phyloP scores from a whole-genome alignment of 2,113 vertebrate species.

The Tichodroma muraria region DNA sequence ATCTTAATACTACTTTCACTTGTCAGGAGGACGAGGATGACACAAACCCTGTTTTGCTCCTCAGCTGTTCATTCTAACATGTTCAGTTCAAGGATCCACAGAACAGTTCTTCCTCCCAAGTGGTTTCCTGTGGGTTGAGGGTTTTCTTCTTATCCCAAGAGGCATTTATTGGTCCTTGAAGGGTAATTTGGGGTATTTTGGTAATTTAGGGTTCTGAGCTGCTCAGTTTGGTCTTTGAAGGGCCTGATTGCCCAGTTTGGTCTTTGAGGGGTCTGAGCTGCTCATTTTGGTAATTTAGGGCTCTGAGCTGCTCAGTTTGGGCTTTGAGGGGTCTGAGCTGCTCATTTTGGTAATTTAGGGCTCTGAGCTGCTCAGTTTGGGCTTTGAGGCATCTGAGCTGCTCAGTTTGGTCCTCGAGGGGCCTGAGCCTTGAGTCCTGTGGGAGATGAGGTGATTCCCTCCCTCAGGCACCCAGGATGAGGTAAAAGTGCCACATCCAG shows the following conservation, averaged over 20 bases:
- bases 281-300: background rate
- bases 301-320: background rate
- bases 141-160: background rate
- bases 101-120: background rate
- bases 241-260: background rate
- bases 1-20: no score
- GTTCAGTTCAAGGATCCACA: background rate
- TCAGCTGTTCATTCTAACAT: fast-evolving
- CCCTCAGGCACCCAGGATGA: background rate
- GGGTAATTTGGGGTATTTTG: no score
- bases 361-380: background rate
- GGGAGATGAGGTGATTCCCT: background rate
- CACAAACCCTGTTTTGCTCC: background rate
- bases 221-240: background rate
- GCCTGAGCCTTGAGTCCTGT: fast-evolving
- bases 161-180: background rate
- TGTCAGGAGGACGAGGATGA: background rate
- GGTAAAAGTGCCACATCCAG: fast-evolving
- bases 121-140: background rate
- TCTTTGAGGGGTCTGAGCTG: background rate
- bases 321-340: background rate
- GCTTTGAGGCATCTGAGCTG: background rate
- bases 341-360: background rate
- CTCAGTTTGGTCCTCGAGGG: fast-evolving
- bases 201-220: no score